These are phyloP conservation scores for Tubiluchus corallicola DNA, from an alignment of 2,888 invertebrate genomes.

Conservation along the genomic window DNA sequence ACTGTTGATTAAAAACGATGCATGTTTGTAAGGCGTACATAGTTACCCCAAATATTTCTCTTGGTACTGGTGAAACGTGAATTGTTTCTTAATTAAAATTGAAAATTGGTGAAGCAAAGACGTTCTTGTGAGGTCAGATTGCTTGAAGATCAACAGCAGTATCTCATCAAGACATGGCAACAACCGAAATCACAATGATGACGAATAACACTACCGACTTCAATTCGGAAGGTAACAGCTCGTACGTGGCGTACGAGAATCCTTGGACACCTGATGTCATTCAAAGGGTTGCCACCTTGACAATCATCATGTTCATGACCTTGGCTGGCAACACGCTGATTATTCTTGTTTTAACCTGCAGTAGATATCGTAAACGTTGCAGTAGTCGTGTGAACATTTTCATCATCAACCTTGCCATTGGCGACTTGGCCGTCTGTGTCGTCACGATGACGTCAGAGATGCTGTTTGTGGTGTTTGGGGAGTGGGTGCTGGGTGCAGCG, in stretches of 20 bases:
- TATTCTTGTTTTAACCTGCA: conserved; percentile 27
- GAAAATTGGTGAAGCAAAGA: no score
- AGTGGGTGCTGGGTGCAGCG: conserved; percentile 30
- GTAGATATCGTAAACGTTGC: conserved; percentile 23
- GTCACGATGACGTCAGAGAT: conserved; percentile 32
- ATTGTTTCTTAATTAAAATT: no score
- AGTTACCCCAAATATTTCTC: no score
- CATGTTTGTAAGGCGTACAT: no score
- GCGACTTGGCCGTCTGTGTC: conserved; percentile 29
- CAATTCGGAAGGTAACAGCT: background rate
- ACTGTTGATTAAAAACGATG: no score
- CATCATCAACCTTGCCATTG: conserved; percentile 30
- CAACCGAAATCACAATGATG: background rate
- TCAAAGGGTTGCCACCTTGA: conserved; percentile 27
- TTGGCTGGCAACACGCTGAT: conserved; percentile 29
- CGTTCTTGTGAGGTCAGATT: no score
- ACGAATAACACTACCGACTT: background rate
- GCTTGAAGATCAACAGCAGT: no score
- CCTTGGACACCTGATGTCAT: conserved; percentile 29
- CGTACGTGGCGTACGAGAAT: background rate
- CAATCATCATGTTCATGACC: conserved; percentile 27
- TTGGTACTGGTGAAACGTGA: no score
- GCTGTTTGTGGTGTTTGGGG: conserved; percentile 29
- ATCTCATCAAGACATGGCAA: no score
- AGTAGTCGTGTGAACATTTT: conserved; percentile 31